A percentile compares a stretch with the other conserved stretches of the same genome.
These are phyloP conservation scores for Syrphus vitripennis DNA, from an alignment of 2,888 invertebrate species.

Conservation along the genomic window DNA sequence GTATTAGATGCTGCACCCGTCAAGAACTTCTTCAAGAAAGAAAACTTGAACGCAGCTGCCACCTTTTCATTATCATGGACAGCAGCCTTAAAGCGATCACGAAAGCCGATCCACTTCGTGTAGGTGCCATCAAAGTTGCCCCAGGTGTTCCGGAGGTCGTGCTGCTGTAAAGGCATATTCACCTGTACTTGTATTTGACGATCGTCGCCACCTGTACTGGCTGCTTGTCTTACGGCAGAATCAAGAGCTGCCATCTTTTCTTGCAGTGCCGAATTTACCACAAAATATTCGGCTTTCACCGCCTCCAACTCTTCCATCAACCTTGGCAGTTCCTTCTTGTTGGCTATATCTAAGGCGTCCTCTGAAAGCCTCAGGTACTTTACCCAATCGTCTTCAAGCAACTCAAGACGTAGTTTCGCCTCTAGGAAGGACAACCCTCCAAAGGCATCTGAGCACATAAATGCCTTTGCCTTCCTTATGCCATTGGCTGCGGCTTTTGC, in stretches of 20 bases:
- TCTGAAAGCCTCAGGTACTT: too few relatives aligned
- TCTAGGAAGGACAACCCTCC: too few relatives aligned
- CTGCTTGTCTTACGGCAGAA: neutral
- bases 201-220: neutral
- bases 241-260: too few relatives aligned
- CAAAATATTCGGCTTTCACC: neutral
- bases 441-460: too few relatives aligned
- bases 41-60: constrained; percentile 33
- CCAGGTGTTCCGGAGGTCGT: constrained; percentile 9
- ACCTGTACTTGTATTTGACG: constrained; percentile 4
- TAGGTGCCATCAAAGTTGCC: constrained; percentile 27
- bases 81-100: constrained; percentile 9
- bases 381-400: too few relatives aligned
- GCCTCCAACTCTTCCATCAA: neutral
- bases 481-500: too few relatives aligned
- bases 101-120: constrained; percentile 25
- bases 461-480: too few relatives aligned
- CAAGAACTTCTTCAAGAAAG: constrained; percentile 18
- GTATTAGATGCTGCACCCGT: neutral
- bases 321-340: too few relatives aligned
- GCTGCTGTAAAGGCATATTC: neutral
- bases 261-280: neutral
- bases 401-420: too few relatives aligned
- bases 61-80: neutral
- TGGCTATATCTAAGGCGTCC: too few relatives aligned